Conservation (phyloP, 2,797 vertebrate genomes). For the Scyliorhinus canicula region DNA sequence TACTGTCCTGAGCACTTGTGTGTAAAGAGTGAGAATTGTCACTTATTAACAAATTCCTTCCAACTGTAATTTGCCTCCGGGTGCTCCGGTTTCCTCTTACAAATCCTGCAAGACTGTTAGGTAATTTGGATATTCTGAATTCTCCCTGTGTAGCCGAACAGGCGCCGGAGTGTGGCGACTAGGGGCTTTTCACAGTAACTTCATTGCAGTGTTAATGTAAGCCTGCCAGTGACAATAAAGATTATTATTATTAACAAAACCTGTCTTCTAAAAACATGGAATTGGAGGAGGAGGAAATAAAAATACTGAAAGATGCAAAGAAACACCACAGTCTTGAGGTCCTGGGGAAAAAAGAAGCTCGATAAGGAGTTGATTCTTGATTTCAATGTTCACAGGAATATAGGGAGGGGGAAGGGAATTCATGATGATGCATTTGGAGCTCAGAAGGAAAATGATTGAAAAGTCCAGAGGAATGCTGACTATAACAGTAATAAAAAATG, state of each 20-base stretch:
- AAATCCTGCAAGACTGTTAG: too few species aligned
- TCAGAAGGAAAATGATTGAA: not conserved
- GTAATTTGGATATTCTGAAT: too few species aligned
- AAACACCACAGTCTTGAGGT: not conserved
- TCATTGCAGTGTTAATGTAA: too few species aligned
- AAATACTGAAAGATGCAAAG: not conserved
- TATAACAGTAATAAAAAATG: not conserved
- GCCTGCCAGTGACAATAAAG: not conserved
- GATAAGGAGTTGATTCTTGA: not conserved
- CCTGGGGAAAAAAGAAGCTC: not conserved
- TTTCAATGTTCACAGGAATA: not conserved
- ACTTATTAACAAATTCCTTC: not conserved
- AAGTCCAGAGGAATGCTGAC: not conserved
- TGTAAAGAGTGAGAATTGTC: too few species aligned
- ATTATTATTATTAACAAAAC: too few species aligned
- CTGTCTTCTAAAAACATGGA: not conserved
- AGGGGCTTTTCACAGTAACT: too few species aligned
- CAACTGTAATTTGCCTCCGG: not conserved
- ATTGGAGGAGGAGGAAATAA: not conserved
- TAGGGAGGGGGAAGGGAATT: too few species aligned
- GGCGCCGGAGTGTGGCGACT: too few species aligned
- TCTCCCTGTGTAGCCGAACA: too few species aligned
- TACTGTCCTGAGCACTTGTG: not conserved
- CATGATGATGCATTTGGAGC: not conserved
- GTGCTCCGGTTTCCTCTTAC: not conserved